Conservation (phyloP, 2,888 invertebrate genomes). For the Eueremaeus valkanovi region DNA sequence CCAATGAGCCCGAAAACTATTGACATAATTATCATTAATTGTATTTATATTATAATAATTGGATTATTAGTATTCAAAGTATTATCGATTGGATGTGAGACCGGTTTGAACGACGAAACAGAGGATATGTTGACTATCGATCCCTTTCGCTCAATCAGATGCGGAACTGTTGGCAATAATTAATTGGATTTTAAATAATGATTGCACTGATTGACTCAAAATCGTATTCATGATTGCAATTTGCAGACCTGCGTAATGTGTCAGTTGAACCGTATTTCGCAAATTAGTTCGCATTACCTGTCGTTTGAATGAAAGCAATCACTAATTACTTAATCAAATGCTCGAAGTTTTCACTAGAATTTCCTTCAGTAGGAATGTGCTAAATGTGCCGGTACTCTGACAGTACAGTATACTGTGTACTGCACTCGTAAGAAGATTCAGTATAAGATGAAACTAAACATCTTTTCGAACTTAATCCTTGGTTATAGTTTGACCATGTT, state of each 20-base stretch:
- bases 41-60: neutral
- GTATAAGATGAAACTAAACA: too few relatives aligned
- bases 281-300: constrained; percentile 29
- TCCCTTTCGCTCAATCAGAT: constrained; percentile 11
- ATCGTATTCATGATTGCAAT: neutral
- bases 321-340: neutral
- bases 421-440: too few relatives aligned
- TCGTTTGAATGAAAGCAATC: neutral
- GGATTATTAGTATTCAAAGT: too few relatives aligned
- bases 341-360: neutral
- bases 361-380: too few relatives aligned
- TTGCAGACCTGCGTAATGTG: constrained; percentile 26
- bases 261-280: neutral
- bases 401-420: too few relatives aligned
- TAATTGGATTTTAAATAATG: neutral
- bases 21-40: neutral
- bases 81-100: neutral
- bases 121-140: constrained; percentile 5
- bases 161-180: constrained; percentile 5
- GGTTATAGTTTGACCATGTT: too few relatives aligned
- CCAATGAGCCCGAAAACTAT: constrained; percentile 3
- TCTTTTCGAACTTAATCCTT: too few relatives aligned
- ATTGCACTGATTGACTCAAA: neutral
- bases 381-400: too few relatives aligned
- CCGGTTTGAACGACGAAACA: constrained; percentile 32